Evolutionary conservation across 2,797 vertebrate species (phyloP).

Genomic region (Borostomias antarcticus): DNA sequence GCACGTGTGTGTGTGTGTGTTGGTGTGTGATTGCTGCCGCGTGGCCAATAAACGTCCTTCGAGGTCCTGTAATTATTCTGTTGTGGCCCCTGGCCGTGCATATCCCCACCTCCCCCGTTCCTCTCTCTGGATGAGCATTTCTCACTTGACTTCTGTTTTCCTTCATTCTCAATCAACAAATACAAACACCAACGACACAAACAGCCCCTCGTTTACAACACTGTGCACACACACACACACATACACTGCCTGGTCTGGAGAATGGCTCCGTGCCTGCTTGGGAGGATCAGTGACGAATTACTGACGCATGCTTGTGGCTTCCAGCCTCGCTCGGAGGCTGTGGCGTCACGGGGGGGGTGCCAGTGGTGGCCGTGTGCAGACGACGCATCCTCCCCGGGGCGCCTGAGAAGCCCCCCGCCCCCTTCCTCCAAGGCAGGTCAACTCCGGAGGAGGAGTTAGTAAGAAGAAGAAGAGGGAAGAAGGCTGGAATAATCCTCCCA

Average conservation of each 20-base stretch:
- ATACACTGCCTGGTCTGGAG: constrained; percentile 60
- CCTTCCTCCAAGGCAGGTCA: no score
- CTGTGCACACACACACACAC: constrained; percentile 43
- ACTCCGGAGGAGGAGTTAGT: no score
- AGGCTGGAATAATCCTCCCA: neutral
- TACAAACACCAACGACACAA: constrained; percentile 14
- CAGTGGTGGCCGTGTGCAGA: neutral
- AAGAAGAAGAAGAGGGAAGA: neutral
- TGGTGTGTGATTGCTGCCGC: no score
- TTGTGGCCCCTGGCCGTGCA: neutral
- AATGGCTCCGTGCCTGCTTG: constrained; percentile 60
- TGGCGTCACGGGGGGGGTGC: constrained; percentile 11
- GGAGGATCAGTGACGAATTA: constrained; percentile 70
- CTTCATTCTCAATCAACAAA: neutral
- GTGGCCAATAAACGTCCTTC: no score
- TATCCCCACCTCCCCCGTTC: neutral
- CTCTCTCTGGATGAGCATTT: neutral
- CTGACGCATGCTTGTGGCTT: constrained; percentile 74
- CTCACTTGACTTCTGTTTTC: neutral
- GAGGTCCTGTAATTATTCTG: no score
- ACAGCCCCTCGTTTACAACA: constrained; percentile 24
- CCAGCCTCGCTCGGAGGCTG: constrained; percentile 52
- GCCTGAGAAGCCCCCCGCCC: constrained; percentile 29
- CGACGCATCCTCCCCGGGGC: neutral
- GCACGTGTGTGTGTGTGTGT: no score